These are phyloP conservation scores for Penelope pileata DNA, from an alignment of 2,113 vertebrate genomes.

Conservation along the genomic window DNA sequence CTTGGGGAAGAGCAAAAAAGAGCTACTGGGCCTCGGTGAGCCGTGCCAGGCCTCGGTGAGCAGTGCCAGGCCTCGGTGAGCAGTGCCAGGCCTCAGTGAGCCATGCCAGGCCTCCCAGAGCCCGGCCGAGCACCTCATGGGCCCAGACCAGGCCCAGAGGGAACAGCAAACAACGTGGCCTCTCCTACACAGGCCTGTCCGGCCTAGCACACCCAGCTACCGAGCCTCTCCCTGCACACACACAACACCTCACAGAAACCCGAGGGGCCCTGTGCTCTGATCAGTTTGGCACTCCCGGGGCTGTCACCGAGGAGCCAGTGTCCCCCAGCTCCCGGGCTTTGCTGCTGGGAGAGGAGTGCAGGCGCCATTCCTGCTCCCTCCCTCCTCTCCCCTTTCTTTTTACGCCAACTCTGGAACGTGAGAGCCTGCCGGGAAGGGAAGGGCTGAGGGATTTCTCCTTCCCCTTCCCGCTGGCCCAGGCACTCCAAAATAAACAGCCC, in stretches of 20 bases:
- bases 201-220: too few relatives aligned
- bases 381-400: neutral
- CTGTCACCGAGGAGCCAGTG: neutral
- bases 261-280: neutral
- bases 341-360: neutral
- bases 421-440: neutral
- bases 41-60: neutral
- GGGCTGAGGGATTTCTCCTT: conserved; percentile 27
- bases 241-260: too few relatives aligned
- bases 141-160: too few relatives aligned
- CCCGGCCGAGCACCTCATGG: too few relatives aligned
- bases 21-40: neutral
- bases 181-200: neutral
- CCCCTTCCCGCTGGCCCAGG: conserved; percentile 4
- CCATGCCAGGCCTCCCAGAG: too few relatives aligned
- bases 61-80: neutral
- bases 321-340: neutral
- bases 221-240: neutral
- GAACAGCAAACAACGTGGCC: neutral
- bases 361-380: neutral
- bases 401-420: neutral
- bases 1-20: neutral
- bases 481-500: conserved; percentile 59
- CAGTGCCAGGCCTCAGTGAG: too few relatives aligned
- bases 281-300: neutral